phyloP scores from a whole-genome alignment of 2,113 vertebrate species.

The Cephalopterus ornatus region DNA sequence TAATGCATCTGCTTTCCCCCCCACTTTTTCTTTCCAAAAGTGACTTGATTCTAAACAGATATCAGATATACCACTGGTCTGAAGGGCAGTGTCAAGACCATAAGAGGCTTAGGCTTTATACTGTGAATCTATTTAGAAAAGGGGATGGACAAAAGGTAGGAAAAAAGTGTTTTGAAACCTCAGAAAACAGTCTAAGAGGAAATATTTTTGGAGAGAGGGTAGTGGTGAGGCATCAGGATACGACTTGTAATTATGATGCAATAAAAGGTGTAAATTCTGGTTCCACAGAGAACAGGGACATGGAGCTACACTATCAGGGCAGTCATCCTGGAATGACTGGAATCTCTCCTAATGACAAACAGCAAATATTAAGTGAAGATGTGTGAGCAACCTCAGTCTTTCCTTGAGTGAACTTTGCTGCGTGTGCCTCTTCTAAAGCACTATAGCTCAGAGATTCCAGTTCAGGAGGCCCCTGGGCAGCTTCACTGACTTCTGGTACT shows the following conservation, averaged over 20 bases:
- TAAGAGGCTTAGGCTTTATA: background rate
- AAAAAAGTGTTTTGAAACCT: background rate
- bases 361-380: background rate
- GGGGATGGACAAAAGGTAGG: background rate
- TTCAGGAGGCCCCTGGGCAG: background rate
- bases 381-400: background rate
- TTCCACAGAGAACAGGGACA: background rate
- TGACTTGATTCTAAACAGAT: background rate
- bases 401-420: background rate
- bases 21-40: background rate
- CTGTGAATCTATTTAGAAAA: background rate
- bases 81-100: background rate
- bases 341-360: background rate
- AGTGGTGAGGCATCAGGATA: background rate
- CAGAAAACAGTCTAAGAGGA: background rate
- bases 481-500: background rate
- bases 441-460: background rate
- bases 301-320: background rate
- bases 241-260: background rate
- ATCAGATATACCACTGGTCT: background rate
- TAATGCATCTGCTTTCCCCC: accelerated
- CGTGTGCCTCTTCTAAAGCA: background rate
- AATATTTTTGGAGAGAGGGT: background rate
- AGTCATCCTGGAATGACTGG: background rate
- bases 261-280: background rate